Evolutionary conservation across 1,140 invertebrate species (phyloP).

Genomic region (Physella acuta): DNA sequence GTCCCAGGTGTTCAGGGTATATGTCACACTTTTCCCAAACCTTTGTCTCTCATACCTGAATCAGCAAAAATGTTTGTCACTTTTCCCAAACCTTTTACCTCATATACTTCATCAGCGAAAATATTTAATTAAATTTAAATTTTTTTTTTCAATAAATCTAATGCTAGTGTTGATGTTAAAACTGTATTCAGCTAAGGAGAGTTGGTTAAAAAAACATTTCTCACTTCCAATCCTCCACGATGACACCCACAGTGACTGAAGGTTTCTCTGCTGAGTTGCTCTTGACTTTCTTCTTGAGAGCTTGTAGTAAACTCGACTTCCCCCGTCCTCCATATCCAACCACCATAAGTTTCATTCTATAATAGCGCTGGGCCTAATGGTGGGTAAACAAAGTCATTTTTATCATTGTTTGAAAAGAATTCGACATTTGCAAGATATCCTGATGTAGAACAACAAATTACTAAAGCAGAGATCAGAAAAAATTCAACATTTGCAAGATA

Average conservation of each 20-base stretch:
- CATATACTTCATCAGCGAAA: too few species aligned
- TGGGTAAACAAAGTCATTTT: too few species aligned
- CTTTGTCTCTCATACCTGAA: conserved; percentile 41
- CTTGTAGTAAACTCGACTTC: conserved; percentile 90
- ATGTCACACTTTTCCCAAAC: conserved; percentile 60
- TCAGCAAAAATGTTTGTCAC: too few species aligned
- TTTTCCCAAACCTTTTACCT: too few species aligned
- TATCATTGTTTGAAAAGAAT: neutral
- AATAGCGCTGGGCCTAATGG: conserved; percentile 79
- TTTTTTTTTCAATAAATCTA: too few species aligned
- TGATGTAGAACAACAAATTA: neutral
- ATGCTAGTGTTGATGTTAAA: too few species aligned
- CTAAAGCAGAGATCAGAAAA: neutral
- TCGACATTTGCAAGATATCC: too few species aligned
- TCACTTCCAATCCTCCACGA: conserved; percentile 56
- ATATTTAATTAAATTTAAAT: too few species aligned
- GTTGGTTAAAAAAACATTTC: too few species aligned
- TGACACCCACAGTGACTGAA: conserved; percentile 57
- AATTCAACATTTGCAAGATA: too few species aligned
- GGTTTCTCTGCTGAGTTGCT: conserved; percentile 24
- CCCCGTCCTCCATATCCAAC: conserved; percentile 91
- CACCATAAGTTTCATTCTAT: conserved; percentile 95
- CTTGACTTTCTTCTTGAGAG: conserved; percentile 80
- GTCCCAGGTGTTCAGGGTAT: conserved; percentile 97
- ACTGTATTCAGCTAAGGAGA: too few species aligned